A percentile compares a stretch with the other conserved stretches of the same genome.
Conservation (phyloP, 64 coral and sea anemone species). For the Stichodactyla helianthus region DNA sequence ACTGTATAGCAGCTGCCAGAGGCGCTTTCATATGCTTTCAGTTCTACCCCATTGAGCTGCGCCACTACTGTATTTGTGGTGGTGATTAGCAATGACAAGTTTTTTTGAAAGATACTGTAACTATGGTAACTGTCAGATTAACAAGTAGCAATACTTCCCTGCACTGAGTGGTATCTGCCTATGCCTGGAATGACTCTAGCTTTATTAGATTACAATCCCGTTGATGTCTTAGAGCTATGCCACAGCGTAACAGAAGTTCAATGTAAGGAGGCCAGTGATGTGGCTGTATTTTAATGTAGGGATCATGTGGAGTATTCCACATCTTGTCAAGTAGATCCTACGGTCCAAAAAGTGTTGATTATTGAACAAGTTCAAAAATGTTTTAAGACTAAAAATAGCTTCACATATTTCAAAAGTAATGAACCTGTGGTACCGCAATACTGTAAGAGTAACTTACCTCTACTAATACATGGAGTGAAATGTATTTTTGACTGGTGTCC, state of each 20-base stretch:
- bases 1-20: too few relatives aligned
- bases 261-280: slow-evolving; percentile 90
- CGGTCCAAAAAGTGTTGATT: background rate
- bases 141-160: background rate
- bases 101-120: too few relatives aligned
- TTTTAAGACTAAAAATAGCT: background rate
- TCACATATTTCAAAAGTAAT: background rate
- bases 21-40: too few relatives aligned
- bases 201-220: slow-evolving; percentile 78
- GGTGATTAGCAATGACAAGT: too few relatives aligned
- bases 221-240: slow-evolving; percentile 71
- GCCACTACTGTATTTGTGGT: too few relatives aligned
- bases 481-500: slow-evolving; percentile 31
- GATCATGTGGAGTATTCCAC: slow-evolving; percentile 69
- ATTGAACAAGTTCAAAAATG: background rate
- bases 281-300: slow-evolving; percentile 59
- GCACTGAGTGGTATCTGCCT: background rate
- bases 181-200: slow-evolving; percentile 59
- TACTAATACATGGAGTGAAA: slow-evolving; percentile 60
- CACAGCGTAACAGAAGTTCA: slow-evolving; percentile 74
- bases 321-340: slow-evolving; percentile 81
- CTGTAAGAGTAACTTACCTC: slow-evolving; percentile 33
- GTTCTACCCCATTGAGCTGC: too few relatives aligned
- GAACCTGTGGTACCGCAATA: too few relatives aligned
- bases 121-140: too few relatives aligned